Evolutionary conservation across 2,113 vertebrate species (phyloP).

Genomic region (Pan paniscus): DNA sequence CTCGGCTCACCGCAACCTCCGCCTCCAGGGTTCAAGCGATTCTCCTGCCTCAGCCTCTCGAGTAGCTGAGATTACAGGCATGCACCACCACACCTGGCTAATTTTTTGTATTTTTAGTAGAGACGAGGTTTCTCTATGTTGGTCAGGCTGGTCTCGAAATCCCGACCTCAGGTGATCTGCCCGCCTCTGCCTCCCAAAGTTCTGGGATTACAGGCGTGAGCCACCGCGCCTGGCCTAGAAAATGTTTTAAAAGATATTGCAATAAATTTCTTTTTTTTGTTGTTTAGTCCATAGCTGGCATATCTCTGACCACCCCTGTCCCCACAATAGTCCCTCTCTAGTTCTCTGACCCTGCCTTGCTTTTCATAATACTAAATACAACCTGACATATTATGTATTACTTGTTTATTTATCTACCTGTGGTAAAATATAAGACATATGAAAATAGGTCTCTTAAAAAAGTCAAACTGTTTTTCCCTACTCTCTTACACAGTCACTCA

Average conservation of each 20-base stretch:
- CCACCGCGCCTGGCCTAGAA: no score
- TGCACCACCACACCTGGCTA: no score
- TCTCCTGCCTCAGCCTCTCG: no score
- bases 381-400: not conserved
- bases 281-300: not conserved
- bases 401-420: not conserved
- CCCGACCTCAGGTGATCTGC: no score
- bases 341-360: not conserved
- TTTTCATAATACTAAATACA: not conserved
- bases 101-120: no score
- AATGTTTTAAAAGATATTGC: not conserved
- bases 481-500: not conserved
- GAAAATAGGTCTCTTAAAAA: not conserved
- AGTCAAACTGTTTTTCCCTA: not conserved
- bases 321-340: not conserved
- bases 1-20: no score
- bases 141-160: no score
- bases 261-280: slow-evolving; percentile 1
- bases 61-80: no score
- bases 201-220: no score
- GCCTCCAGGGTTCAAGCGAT: no score
- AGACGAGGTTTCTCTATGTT: no score
- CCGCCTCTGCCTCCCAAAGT: no score
- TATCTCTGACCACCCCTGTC: not conserved
- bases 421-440: not conserved